phyloP scores from a whole-genome alignment of 2,797 vertebrate species.

The Halcyon smyrnensis region DNA sequence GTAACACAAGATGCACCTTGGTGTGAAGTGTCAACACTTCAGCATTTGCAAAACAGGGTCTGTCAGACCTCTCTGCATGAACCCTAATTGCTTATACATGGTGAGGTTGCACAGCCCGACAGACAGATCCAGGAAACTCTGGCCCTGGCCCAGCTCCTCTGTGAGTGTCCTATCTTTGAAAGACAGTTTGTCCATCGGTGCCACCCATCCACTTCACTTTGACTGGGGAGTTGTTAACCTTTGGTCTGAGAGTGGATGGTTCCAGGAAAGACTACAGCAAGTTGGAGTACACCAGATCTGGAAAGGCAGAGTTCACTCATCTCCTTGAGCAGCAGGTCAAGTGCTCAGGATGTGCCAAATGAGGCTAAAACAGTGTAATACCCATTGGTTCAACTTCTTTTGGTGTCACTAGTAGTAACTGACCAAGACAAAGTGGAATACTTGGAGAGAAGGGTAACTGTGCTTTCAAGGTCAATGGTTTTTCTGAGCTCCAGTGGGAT shows the following conservation, averaged over 20 bases:
- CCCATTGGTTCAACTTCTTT: not conserved
- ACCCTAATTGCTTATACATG: rapidly evolving
- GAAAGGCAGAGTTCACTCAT: not conserved
- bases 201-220: not conserved
- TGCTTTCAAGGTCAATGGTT: rapidly evolving
- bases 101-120: not conserved
- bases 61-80: not conserved
- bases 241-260: not conserved
- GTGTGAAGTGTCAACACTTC: not conserved
- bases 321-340: not conserved
- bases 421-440: not conserved
- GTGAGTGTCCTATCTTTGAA: not conserved
- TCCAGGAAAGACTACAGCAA: not conserved
- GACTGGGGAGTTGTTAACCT: not conserved
- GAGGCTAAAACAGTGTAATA: not conserved
- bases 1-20: not conserved
- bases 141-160: not conserved
- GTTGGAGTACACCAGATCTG: not conserved
- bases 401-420: not conserved
- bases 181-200: not conserved
- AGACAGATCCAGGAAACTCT: not conserved
- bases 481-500: not conserved
- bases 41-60: not conserved
- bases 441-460: not conserved
- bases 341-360: not conserved